These are phyloP conservation scores for Helicoverpa assulta DNA, from an alignment of 2,888 invertebrate species.

Conservation along the genomic window DNA sequence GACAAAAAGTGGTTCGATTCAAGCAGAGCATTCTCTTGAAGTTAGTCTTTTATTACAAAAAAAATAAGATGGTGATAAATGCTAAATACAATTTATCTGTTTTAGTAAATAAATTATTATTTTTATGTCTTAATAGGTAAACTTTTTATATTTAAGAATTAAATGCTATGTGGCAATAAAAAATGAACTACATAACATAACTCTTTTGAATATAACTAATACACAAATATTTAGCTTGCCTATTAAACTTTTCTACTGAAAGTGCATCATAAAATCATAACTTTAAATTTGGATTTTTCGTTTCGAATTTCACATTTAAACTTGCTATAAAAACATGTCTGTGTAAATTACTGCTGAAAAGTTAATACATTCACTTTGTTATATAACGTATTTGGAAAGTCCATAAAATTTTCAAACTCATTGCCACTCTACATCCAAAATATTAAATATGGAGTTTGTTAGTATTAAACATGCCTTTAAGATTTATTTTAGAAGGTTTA, in stretches of 20 bases:
- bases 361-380: neutral
- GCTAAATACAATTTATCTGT: too few relatives aligned
- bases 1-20: constrained; percentile 8
- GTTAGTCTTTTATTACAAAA: too few relatives aligned
- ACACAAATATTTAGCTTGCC: neutral
- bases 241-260: neutral
- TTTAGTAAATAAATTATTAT: too few relatives aligned
- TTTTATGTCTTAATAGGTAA: too few relatives aligned
- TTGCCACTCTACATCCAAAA: constrained; percentile 39
- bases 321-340: neutral
- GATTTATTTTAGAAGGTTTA: constrained; percentile 50
- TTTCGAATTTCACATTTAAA: constrained; percentile 4
- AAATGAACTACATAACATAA: too few relatives aligned
- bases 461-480: constrained; percentile 47
- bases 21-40: neutral
- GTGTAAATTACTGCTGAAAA: constrained; percentile 6
- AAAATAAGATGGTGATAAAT: too few relatives aligned
- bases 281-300: neutral
- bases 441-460: constrained; percentile 48
- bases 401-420: constrained; percentile 16
- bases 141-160: too few relatives aligned
- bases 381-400: constrained; percentile 10
- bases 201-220: too few relatives aligned
- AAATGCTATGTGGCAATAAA: too few relatives aligned
- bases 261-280: too few relatives aligned